Evolutionary conservation across 2,888 invertebrate genomes (phyloP).

Genomic region (Ryuthela nishihirai): DNA sequence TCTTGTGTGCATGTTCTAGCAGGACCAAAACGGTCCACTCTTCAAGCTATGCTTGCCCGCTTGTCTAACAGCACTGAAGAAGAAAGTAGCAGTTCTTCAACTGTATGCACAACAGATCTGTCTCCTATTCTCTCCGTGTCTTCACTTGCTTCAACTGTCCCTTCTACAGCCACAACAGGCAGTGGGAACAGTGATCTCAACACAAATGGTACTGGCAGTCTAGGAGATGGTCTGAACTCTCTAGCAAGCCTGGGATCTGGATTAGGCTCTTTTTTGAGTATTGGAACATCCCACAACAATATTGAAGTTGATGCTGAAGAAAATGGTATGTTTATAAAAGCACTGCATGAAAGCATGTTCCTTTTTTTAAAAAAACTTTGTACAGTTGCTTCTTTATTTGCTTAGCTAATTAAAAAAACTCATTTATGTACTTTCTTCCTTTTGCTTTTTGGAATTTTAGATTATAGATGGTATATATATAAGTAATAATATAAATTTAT

Average conservation of each 20-base stretch:
- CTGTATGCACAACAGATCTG: conserved; percentile 4
- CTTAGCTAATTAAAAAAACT: too few relatives aligned
- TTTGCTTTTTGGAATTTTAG: too few relatives aligned
- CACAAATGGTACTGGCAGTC: conserved; percentile 18
- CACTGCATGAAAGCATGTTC: neutral
- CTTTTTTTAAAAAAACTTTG: neutral
- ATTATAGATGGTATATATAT: too few relatives aligned
- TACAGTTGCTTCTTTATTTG: too few relatives aligned
- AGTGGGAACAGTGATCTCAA: too few relatives aligned
- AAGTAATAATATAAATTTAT: too few relatives aligned
- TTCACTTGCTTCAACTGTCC: too few relatives aligned
- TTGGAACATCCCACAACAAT: conserved; percentile 14
- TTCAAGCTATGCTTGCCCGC: conserved; percentile 54
- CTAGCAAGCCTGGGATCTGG: conserved; percentile 30
- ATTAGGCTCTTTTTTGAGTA: conserved; percentile 25
- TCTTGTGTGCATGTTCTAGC: conserved; percentile 23
- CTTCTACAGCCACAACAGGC: too few relatives aligned
- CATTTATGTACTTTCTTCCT: too few relatives aligned
- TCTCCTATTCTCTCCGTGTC: too few relatives aligned
- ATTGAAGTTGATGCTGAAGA: conserved; percentile 32
- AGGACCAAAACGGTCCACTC: conserved; percentile 52
- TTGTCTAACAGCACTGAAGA: conserved; percentile 43
- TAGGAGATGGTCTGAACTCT: conserved; percentile 27
- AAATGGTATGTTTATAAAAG: conserved; percentile 24
- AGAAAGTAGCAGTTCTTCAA: conserved; percentile 16